phyloP scores from a whole-genome alignment of 92 coral and sea anemone species.

The Isaurus tuberculatus region DNA sequence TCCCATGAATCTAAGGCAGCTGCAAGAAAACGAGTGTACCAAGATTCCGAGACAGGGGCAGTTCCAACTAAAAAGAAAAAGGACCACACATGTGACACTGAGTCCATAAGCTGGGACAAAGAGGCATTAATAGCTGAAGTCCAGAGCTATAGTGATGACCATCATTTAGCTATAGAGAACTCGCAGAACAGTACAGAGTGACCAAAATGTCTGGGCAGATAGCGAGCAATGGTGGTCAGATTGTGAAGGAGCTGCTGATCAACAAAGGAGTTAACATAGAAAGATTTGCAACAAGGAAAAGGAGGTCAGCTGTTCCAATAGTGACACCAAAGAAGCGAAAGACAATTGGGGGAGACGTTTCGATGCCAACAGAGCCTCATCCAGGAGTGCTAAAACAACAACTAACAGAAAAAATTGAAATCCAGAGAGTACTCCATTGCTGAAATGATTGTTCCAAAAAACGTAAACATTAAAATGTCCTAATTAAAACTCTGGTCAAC shows the following conservation, averaged over 20 bases:
- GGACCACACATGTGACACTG: slow-evolving; percentile 36
- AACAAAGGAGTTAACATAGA: slow-evolving; percentile 44
- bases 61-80: slow-evolving; percentile 31
- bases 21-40: slow-evolving; percentile 45
- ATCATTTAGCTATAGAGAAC: slow-evolving; percentile 46
- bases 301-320: slow-evolving; percentile 9
- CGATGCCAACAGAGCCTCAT: slow-evolving; percentile 52
- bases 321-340: slow-evolving; percentile 59
- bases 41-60: slow-evolving; percentile 4
- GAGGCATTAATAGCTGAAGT: slow-evolving; percentile 54
- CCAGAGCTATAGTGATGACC: slow-evolving; percentile 48
- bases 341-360: slow-evolving; percentile 67
- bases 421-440: slow-evolving; percentile 60
- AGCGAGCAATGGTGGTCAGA: slow-evolving; percentile 64
- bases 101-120: slow-evolving; percentile 39
- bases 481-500: neutral
- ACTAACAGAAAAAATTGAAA: slow-evolving; percentile 47
- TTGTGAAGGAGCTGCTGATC: slow-evolving; percentile 55
- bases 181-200: slow-evolving; percentile 52
- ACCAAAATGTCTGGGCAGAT: slow-evolving; percentile 46
- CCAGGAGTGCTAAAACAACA: slow-evolving; percentile 30
- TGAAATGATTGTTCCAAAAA: slow-evolving; percentile 63
- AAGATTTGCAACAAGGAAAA: slow-evolving; percentile 49
- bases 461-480: slow-evolving; percentile 46
- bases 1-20: slow-evolving; percentile 46